Evolutionary conservation across 2,888 invertebrate species (phyloP).

Genomic region (Thereva nobilitata): DNA sequence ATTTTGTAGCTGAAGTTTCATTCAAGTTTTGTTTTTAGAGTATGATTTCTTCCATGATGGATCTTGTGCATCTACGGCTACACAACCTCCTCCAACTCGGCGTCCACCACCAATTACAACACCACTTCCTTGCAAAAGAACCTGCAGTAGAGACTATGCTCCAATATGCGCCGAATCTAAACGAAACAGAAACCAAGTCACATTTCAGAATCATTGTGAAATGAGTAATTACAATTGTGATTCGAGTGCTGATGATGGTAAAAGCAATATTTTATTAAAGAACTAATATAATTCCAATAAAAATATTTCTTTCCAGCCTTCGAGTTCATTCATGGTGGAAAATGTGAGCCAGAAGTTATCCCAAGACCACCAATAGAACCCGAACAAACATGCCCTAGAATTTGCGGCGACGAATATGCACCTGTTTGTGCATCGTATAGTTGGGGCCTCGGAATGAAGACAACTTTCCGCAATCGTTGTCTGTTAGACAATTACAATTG

Average conservation of each 20-base stretch:
- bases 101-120: too few species aligned
- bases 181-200: neutral
- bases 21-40: too few species aligned
- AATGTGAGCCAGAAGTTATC: neutral
- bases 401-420: neutral
- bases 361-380: neutral
- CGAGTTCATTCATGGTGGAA: conserved; percentile 6
- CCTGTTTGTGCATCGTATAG: conserved; percentile 14
- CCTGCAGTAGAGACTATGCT: too few species aligned
- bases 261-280: neutral
- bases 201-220: conserved; percentile 21
- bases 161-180: conserved; percentile 15
- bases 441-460: neutral
- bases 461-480: conserved; percentile 11
- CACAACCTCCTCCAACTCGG: too few species aligned
- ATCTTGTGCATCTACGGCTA: too few species aligned
- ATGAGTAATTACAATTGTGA: conserved; percentile 24
- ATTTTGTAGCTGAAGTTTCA: too few species aligned
- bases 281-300: neutral
- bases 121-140: too few species aligned
- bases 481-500: conserved; percentile 21
- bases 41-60: too few species aligned
- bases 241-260: conserved; percentile 13
- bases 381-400: neutral
- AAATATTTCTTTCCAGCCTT: neutral